These are phyloP conservation scores for Petrolisthes manimaculis DNA, from an alignment of 2,888 invertebrate species.

Conservation along the genomic window DNA sequence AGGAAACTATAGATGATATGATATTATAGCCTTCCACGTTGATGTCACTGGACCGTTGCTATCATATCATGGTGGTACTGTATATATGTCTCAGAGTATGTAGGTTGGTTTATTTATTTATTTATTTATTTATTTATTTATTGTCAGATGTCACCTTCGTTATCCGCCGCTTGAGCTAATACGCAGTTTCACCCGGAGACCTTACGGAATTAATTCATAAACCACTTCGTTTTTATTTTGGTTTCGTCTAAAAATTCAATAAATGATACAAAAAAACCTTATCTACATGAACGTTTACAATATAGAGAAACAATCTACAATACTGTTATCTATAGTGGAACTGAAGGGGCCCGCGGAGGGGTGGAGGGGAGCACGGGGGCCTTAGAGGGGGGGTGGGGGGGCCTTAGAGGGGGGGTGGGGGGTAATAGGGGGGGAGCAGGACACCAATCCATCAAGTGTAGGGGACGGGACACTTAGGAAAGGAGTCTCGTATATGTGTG, in stretches of 20 bases:
- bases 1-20: neutral
- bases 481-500: no score
- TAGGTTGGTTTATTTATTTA: conserved; percentile 1
- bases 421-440: neutral
- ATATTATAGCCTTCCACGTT: neutral
- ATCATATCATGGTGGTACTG: neutral
- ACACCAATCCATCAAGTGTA: neutral
- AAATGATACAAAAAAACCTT: conserved; percentile 43
- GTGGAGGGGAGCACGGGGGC: neutral
- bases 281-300: conserved; percentile 44
- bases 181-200: neutral
- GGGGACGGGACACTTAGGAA: no score
- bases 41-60: neutral
- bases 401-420: neutral
- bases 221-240: conserved; percentile 34
- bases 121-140: conserved; percentile 20
- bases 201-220: conserved; percentile 21
- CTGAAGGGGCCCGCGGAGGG: conserved; percentile 16
- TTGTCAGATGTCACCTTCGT: neutral
- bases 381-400: neutral
- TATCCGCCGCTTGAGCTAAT: conserved; percentile 6
- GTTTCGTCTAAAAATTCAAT: no score
- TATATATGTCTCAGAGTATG: neutral
- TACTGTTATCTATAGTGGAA: conserved; percentile 4
- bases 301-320: conserved; percentile 28